Conservation (phyloP, 1,140 invertebrate species). For the Venustaconcha ellipsiformis region DNA sequence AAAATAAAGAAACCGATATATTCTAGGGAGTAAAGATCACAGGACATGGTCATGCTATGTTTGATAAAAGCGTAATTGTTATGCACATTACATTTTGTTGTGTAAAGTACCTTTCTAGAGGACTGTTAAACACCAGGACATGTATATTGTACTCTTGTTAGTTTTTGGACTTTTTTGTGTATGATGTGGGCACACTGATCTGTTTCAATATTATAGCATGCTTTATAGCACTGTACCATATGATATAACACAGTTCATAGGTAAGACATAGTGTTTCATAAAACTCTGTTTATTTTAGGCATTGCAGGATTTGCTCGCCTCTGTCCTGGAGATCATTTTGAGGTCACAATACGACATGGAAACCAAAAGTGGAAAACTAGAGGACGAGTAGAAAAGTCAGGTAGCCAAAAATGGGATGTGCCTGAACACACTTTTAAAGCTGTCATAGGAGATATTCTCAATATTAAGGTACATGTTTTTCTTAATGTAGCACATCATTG, state of each 20-base stretch:
- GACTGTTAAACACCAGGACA: too few species aligned
- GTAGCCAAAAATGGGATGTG: constrained; percentile 74
- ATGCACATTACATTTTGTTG: too few species aligned
- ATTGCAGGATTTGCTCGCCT: constrained; percentile 76
- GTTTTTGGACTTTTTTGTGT: neutral
- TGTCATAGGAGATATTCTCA: constrained; percentile 72
- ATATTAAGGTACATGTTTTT: constrained; percentile 72
- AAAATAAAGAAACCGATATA: too few species aligned
- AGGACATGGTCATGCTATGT: too few species aligned
- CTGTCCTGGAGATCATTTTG: constrained; percentile 76
- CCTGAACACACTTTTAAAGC: constrained; percentile 71
- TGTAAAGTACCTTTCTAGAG: too few species aligned
- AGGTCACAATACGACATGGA: constrained; percentile 75
- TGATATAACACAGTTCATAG: neutral
- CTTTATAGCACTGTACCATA: too few species aligned
- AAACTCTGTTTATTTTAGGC: constrained; percentile 56
- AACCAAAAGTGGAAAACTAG: constrained; percentile 76
- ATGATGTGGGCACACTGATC: neutral
- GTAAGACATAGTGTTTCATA: too few species aligned
- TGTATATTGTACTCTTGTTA: neutral
- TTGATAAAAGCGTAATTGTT: too few species aligned
- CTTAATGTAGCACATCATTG: too few species aligned
- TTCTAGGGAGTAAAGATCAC: too few species aligned
- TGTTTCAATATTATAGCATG: neutral
- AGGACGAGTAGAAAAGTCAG: constrained; percentile 73